Evolutionary conservation across 2,888 invertebrate species (phyloP), one percentile per base, ranked within the genome.

Genomic region (Trypoxylon attenuatum): DNA sequence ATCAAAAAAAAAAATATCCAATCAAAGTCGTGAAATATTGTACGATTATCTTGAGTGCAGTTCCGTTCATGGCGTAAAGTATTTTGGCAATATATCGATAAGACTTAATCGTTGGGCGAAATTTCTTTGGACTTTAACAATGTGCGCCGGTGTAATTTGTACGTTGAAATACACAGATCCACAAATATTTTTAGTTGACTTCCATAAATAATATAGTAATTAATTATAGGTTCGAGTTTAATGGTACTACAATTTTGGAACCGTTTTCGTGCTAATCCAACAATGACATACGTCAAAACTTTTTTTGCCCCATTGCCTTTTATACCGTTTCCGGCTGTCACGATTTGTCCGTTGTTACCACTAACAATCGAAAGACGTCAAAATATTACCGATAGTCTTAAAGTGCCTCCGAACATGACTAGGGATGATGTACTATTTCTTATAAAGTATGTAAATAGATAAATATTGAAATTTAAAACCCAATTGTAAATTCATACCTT

Each of bases 251-350:
- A 85, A 47, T 85, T 87, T 70, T 83, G 84, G 79, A 38, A 51
- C 8, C 80, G 87, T 58, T 87, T 83, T 59, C 72, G 72, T 1
- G 76, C 80, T 41, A 85, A 86, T 71, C 88, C 87, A 1, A 87
- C 82, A 0, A 73, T 85, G 56, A 85, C 86, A 0, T 81, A 81
- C 3, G 79, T 87, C 56, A 54, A 78, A 52, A 78, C 83, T 0
- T 79, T 80, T 39, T 76, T 80, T 46, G 79, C 82, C 0, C 87
- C 87, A 5, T 77, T 82, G 19, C 75, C 72, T 8, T 19, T 71
- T 1, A 76, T 82, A 23, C 80, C 83, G 4, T 88, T 87, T 75
- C 87, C 88, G 8, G 86, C 84, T 1, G 73, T 88, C 2, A 86
- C 87, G 6, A 76, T 88, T 39, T 88, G 88, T 58, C 84, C 87